Evolutionary conservation across 2,888 invertebrate genomes (phyloP).

Genomic region (Gymnosoma rotundatum): DNA sequence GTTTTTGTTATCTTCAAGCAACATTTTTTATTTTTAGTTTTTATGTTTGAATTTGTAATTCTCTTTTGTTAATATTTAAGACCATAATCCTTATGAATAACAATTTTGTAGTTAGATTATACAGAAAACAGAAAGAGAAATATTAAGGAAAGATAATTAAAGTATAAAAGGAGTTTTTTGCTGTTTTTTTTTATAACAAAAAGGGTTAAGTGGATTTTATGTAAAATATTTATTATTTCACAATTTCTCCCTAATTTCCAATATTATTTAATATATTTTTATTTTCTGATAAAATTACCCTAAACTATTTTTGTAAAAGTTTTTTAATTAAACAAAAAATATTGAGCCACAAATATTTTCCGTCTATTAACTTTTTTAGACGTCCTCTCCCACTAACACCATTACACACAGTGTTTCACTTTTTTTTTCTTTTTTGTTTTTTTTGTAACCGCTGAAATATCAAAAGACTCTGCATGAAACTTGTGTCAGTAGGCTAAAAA

Average conservation of each 20-base stretch:
- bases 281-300: neutral
- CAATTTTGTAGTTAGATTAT: constrained; percentile 25
- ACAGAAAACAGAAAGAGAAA: neutral
- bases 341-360: constrained; percentile 30
- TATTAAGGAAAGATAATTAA: constrained; percentile 10
- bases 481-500: constrained; percentile 78
- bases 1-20: constrained; percentile 53
- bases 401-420: constrained; percentile 24
- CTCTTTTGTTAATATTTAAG: constrained; percentile 44
- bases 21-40: constrained; percentile 42
- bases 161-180: neutral
- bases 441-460: constrained; percentile 21
- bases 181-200: neutral
- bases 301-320: neutral
- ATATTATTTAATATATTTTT: neutral
- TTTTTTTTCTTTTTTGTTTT: constrained; percentile 3
- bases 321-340: neutral
- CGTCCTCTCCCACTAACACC: neutral
- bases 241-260: neutral
- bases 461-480: constrained; percentile 71
- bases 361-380: constrained; percentile 10
- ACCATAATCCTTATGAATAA: constrained; percentile 52
- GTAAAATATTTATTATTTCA: no score
- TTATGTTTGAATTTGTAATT: constrained; percentile 53
- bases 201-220: constrained; percentile 11